Percentiles rank a stretch among this genome's conserved stretches.
These are phyloP conservation scores for Drosophila ohnishii DNA, from an alignment of 1,140 invertebrate genomes.

Conservation along the genomic window DNA sequence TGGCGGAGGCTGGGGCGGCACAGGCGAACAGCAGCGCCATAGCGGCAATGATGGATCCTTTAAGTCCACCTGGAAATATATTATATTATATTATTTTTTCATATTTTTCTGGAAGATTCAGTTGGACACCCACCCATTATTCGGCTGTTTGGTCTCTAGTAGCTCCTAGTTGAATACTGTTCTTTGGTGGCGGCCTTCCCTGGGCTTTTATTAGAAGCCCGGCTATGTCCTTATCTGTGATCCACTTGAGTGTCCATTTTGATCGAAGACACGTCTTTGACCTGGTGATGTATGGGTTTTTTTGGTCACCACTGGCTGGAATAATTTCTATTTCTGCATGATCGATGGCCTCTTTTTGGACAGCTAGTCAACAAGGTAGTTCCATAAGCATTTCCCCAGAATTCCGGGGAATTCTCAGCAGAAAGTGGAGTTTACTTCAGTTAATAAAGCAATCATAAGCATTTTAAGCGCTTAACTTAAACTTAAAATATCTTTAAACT, in stretches of 20 bases:
- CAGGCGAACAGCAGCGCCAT: slow-evolving; percentile 35
- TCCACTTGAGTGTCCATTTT: slow-evolving; percentile 5
- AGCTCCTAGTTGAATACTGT: slow-evolving; percentile 36
- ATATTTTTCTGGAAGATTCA: neutral
- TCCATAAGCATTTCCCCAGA: neutral
- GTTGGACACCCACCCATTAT: slow-evolving; percentile 29
- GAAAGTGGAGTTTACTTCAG: neutral
- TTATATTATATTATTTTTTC: neutral
- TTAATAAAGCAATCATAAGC: neutral
- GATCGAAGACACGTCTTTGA: slow-evolving; percentile 41
- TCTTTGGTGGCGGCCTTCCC: neutral
- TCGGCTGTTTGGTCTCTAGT: slow-evolving; percentile 15
- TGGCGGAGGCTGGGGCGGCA: slow-evolving; percentile 26
- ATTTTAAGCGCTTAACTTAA: neutral
- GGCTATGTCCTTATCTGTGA: slow-evolving; percentile 18
- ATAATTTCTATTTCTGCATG: slow-evolving; percentile 33
- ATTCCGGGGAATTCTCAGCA: neutral
- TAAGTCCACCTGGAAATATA: slow-evolving; percentile 18
- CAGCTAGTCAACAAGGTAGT: slow-evolving; percentile 18
- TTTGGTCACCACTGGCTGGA: neutral
- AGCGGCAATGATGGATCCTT: slow-evolving; percentile 24
- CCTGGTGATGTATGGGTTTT: slow-evolving; percentile 33
- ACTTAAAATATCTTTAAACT: neutral
- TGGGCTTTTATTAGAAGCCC: slow-evolving; percentile 31
- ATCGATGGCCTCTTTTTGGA: slow-evolving; percentile 24